Evolutionary conservation across 2,888 invertebrate species (phyloP).

Genomic region (Nomada ferruginata): DNA sequence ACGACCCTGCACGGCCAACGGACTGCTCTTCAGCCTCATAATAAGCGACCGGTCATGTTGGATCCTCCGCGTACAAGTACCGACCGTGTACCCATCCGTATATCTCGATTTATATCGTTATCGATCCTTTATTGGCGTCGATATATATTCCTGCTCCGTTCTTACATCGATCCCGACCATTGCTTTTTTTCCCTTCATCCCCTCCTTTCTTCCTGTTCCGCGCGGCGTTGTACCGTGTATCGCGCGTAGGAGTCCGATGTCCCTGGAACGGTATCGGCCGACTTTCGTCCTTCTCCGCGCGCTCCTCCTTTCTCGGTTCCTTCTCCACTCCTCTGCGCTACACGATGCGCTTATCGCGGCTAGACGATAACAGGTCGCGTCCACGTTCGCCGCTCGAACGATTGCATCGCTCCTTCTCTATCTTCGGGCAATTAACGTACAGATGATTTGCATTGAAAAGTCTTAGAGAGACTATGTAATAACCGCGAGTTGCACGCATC

Average conservation of each 20-base stretch:
- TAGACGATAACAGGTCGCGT: slow-evolving; percentile 37
- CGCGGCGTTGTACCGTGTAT: slow-evolving; percentile 11
- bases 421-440: slow-evolving; percentile 30
- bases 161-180: slow-evolving; percentile 63
- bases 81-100: slow-evolving; percentile 83
- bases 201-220: slow-evolving; percentile 13
- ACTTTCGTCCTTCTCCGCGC: slow-evolving; percentile 7
- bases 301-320: slow-evolving; percentile 1
- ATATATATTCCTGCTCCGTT: slow-evolving; percentile 75
- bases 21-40: slow-evolving; percentile 76
- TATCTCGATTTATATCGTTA: slow-evolving; percentile 84
- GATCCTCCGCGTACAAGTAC: slow-evolving; percentile 81
- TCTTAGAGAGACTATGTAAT: background rate
- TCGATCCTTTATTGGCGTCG: slow-evolving; percentile 83
- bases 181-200: slow-evolving; percentile 26
- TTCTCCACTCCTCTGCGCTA: slow-evolving; percentile 3
- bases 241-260: slow-evolving; percentile 57
- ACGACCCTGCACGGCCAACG: slow-evolving; percentile 79
- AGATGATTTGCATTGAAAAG: background rate
- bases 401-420: background rate
- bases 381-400: slow-evolving; percentile 4
- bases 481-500: background rate
- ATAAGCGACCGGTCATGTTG: slow-evolving; percentile 82
- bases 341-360: slow-evolving; percentile 52
- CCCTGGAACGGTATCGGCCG: slow-evolving; percentile 52